phyloP scores from a whole-genome alignment of 2,797 vertebrate genomes.

The Malurus leucopterus region DNA sequence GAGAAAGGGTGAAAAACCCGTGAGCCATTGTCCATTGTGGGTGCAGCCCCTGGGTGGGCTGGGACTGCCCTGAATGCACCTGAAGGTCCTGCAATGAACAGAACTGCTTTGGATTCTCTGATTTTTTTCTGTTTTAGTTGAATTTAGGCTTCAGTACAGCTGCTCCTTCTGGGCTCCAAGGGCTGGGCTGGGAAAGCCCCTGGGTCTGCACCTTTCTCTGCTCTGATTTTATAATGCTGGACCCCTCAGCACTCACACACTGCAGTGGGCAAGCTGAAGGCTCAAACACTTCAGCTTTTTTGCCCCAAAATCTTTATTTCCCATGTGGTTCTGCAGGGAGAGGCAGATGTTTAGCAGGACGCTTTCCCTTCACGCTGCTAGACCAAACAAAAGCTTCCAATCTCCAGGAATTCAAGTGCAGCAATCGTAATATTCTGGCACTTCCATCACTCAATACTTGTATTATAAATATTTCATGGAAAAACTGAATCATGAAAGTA shows the following conservation, averaged over 20 bases:
- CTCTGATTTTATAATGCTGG: not conserved
- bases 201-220: not conserved
- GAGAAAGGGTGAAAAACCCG: too few relatives aligned
- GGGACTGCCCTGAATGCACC: too few relatives aligned
- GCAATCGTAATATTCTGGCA: constrained; percentile 41
- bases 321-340: constrained; percentile 10
- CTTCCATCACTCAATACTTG: constrained; percentile 42
- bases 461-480: constrained; percentile 60
- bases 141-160: too few relatives aligned
- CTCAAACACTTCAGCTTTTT: not conserved
- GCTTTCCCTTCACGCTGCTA: not conserved
- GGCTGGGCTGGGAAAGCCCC: not conserved
- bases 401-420: constrained; percentile 39
- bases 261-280: not conserved
- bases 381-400: constrained; percentile 47
- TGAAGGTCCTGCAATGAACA: too few relatives aligned
- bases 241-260: not conserved
- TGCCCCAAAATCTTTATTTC: constrained; percentile 51
- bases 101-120: too few relatives aligned
- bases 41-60: too few relatives aligned
- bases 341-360: constrained; percentile 48
- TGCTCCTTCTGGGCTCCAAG: not conserved
- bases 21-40: too few relatives aligned
- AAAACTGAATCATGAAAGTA: constrained; percentile 48
- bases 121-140: too few relatives aligned